Conservation (phyloP, 1,140 invertebrate genomes). For the Ectropis grisescens region DNA sequence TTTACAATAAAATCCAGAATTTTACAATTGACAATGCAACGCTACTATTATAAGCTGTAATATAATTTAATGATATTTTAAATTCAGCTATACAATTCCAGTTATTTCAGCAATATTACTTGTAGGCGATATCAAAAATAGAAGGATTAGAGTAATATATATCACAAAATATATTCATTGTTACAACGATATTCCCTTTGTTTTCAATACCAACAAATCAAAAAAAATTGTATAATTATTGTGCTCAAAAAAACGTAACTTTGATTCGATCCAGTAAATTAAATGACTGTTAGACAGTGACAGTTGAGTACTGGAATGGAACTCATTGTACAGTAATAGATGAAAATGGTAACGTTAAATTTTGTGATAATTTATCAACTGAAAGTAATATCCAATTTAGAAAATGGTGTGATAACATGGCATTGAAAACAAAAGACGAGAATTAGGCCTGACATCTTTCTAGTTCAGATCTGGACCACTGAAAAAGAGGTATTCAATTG, state of each 20-base stretch:
- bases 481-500: constrained; percentile 61
- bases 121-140: constrained; percentile 67
- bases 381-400: no score
- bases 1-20: constrained; percentile 3
- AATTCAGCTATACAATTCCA: constrained; percentile 56
- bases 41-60: no score
- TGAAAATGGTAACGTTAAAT: constrained; percentile 5
- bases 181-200: constrained; percentile 43
- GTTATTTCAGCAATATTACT: constrained; percentile 51
- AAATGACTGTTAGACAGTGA: no score
- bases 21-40: constrained; percentile 33
- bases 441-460: constrained; percentile 47
- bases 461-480: constrained; percentile 61
- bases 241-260: no score
- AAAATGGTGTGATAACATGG: constrained; percentile 15
- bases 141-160: constrained; percentile 65
- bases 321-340: no score
- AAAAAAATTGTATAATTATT: no score
- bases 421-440: constrained; percentile 54
- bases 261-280: no score
- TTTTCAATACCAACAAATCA: constrained; percentile 47
- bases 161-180: constrained; percentile 70
- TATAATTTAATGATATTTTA: constrained; percentile 7
- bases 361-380: no score
- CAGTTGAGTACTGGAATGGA: no score